Evolutionary conservation across 2,797 vertebrate species (phyloP).

Genomic region (Chaunax sp.): DNA sequence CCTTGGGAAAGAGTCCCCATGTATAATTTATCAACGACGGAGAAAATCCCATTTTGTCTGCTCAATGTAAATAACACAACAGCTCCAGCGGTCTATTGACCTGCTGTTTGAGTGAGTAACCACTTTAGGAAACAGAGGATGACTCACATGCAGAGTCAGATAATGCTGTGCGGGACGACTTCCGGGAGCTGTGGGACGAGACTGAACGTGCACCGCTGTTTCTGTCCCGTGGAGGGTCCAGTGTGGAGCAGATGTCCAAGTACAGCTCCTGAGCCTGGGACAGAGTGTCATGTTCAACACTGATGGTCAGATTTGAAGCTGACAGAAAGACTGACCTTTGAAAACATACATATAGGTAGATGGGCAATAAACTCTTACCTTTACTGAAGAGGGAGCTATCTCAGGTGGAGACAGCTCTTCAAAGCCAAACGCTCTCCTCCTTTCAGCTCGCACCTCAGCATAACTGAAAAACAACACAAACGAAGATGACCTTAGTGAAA

Average conservation of each 20-base stretch:
- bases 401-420: conserved; percentile 82
- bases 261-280: conserved; percentile 86
- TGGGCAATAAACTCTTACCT: conserved; percentile 64
- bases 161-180: conserved; percentile 82
- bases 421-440: conserved; percentile 83
- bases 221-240: conserved; percentile 75
- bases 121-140: conserved; percentile 49
- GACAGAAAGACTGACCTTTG: conserved; percentile 7
- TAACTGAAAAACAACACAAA: conserved; percentile 75
- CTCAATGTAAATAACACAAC: conserved; percentile 6
- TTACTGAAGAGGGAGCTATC: conserved; percentile 79
- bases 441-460: conserved; percentile 85
- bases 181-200: conserved; percentile 85
- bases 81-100: conserved; percentile 29
- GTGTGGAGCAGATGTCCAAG: conserved; percentile 79
- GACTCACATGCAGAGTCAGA: conserved; percentile 88
- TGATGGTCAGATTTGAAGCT: not conserved
- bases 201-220: conserved; percentile 80
- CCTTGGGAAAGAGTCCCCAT: conserved; percentile 2
- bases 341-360: not conserved
- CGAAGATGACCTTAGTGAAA: not conserved
- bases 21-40: not conserved
- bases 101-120: conserved; percentile 47
- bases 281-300: conserved; percentile 14
- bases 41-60: conserved; percentile 2